Conservation (phyloP, 2,888 invertebrate species). For the Calameuta idolon region DNA sequence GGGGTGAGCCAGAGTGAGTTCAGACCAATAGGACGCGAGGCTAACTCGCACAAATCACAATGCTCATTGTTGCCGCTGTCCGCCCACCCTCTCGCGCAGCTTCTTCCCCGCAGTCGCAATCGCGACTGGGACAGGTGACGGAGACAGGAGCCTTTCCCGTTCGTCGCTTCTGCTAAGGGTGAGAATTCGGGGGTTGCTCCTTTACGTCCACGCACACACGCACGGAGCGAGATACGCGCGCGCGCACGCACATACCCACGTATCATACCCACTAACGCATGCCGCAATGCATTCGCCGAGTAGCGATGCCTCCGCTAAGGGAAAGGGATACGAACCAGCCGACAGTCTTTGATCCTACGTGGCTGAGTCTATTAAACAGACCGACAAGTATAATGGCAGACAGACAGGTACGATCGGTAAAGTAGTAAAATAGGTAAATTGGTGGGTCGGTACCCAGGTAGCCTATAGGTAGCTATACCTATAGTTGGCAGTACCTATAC, state of each 20-base stretch:
- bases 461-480: too few relatives aligned
- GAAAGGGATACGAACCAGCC: not conserved
- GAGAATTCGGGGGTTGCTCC: not conserved
- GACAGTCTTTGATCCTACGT: too few relatives aligned
- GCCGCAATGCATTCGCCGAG: not conserved
- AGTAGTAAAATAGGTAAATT: not conserved
- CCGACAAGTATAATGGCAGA: not conserved
- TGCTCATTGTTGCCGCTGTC: conserved; percentile 66
- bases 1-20: conserved; percentile 46
- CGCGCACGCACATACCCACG: not conserved
- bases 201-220: not conserved
- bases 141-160: not conserved
- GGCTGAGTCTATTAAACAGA: not conserved
- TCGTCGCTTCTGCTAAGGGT: not conserved
- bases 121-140: not conserved
- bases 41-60: conserved; percentile 67
- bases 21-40: conserved; percentile 54
- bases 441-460: too few relatives aligned
- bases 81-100: conserved; percentile 54
- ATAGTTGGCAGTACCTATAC: too few relatives aligned
- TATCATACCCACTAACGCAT: not conserved
- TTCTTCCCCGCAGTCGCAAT: conserved; percentile 5
- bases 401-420: not conserved
- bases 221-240: conserved; percentile 26
- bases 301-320: not conserved